Percentiles rank a stretch among this genome's conserved stretches.
Conservation (phyloP, 2,797 vertebrate genomes). For the Odontamblyopus rebecca region DNA sequence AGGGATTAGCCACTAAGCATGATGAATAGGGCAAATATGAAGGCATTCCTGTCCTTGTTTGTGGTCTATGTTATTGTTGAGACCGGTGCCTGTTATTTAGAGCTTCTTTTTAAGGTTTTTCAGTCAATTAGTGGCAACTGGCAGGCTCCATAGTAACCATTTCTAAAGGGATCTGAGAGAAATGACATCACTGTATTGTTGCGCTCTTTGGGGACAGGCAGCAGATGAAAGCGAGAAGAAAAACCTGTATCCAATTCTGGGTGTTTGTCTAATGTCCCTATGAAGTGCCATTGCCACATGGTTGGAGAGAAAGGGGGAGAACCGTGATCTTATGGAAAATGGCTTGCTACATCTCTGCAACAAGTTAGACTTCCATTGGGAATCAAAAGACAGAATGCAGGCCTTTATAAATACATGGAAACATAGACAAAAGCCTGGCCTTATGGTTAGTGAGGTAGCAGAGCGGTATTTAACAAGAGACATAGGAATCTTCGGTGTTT, state of each 20-base stretch:
- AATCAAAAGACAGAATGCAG: conserved; percentile 38
- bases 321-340: conserved; percentile 67
- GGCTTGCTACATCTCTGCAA: conserved; percentile 54
- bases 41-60: conserved; percentile 69
- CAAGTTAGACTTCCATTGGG: conserved; percentile 33
- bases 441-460: conserved; percentile 19
- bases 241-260: conserved; percentile 79
- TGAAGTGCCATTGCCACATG: conserved; percentile 74
- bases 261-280: conserved; percentile 77
- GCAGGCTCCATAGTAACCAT: conserved; percentile 61
- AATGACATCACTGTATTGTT: conserved; percentile 79
- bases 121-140: conserved; percentile 74
- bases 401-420: conserved; percentile 1
- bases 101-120: conserved; percentile 51
- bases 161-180: conserved; percentile 69
- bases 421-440: conserved; percentile 17
- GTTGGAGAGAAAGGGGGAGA: conserved; percentile 46
- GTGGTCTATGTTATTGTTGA: conserved; percentile 73
- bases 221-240: conserved; percentile 71
- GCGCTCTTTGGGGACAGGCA: conserved; percentile 71
- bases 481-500: conserved; percentile 25
- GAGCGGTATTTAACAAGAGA: conserved; percentile 13
- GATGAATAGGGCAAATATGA: conserved; percentile 68
- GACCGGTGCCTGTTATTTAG: conserved; percentile 52
- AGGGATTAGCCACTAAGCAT: conserved; percentile 61